Conservation (phyloP, 2,113 vertebrate species). For the Equus quagga region DNA sequence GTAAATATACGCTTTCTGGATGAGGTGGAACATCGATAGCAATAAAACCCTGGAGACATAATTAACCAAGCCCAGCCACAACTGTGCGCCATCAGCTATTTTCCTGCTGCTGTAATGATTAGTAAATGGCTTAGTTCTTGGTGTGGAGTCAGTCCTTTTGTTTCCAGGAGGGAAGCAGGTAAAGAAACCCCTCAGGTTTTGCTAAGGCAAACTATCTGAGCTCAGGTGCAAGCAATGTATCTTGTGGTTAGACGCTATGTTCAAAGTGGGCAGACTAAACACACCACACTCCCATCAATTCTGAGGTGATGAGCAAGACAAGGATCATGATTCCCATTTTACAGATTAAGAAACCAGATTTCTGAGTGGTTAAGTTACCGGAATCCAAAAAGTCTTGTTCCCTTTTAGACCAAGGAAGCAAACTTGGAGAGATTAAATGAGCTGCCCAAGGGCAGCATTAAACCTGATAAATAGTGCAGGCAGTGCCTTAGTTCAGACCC, state of each 20-base stretch:
- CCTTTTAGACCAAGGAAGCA: neutral
- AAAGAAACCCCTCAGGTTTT: neutral
- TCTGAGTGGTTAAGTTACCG: neutral
- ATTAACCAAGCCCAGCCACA: neutral
- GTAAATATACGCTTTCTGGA: neutral
- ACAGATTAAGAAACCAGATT: neutral
- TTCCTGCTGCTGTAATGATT: neutral
- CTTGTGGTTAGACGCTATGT: neutral
- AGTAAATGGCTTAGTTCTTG: neutral
- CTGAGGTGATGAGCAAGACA: neutral
- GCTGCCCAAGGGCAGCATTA: neutral
- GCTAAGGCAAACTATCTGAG: neutral
- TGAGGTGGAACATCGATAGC: neutral
- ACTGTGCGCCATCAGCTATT: neutral
- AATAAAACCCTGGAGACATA: neutral
- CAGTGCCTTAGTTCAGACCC: neutral
- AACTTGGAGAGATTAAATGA: neutral
- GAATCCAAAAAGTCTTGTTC: neutral
- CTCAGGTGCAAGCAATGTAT: neutral
- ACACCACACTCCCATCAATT: accelerated
- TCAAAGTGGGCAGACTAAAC: neutral
- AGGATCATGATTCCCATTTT: neutral
- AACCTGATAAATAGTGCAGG: neutral
- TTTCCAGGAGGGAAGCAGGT: neutral
- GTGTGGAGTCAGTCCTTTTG: neutral